phyloP scores from a whole-genome alignment of 2,888 invertebrate species.

The Leptopterna dolabrata region DNA sequence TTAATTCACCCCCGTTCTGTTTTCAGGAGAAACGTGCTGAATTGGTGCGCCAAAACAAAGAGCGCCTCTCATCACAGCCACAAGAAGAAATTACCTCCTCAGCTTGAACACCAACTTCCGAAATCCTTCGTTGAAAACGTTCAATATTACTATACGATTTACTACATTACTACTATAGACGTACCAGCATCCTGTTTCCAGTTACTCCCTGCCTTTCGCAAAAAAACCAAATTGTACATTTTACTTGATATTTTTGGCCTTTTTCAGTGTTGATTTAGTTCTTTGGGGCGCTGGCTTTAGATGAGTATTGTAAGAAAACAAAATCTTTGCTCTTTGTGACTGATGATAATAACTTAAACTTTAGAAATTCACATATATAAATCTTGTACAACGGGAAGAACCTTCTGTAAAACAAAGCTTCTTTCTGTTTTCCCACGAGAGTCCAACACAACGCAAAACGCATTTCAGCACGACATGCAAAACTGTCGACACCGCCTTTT shows the following conservation, averaged over 20 bases:
- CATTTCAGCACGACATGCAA: not conserved
- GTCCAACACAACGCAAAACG: not conserved
- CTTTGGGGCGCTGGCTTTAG: conserved; percentile 26
- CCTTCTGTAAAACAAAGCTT: not conserved
- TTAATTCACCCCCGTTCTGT: not conserved
- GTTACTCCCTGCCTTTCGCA: conserved; percentile 2
- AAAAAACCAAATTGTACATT: not conserved
- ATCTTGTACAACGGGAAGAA: not conserved
- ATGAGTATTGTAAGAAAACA: not conserved
- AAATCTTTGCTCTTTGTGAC: conserved; percentile 46
- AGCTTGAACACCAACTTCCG: conserved; percentile 69
- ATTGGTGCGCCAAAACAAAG: conserved; percentile 91
- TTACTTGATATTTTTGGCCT: not conserved
- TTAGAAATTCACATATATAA: not conserved
- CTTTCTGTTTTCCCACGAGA: not conserved
- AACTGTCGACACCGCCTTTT: conserved; percentile 31
- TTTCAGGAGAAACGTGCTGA: conserved; percentile 90
- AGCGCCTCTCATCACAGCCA: conserved; percentile 70
- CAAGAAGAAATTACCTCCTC: conserved; percentile 74
- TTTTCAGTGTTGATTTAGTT: not conserved
- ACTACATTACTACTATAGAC: not conserved
- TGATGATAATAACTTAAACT: conserved; percentile 47
- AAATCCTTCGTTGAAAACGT: conserved; percentile 13
- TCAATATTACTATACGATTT: not conserved
- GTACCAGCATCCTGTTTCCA: conserved; percentile 7